Base-by-base conservation (phyloP, 2,888 invertebrate genomes). In the Carcina quercana region DNA sequence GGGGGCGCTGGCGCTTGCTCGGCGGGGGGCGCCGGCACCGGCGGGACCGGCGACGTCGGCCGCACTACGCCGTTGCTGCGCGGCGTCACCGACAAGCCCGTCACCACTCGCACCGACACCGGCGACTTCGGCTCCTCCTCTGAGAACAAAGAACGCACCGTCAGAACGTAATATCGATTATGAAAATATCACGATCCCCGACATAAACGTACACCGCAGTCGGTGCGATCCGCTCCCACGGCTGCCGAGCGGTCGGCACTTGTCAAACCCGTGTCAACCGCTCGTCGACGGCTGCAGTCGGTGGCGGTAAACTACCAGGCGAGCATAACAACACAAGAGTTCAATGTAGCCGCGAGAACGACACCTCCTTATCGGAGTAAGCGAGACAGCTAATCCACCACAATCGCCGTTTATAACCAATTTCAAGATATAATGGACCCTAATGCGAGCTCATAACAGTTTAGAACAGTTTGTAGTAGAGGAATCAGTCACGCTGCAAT, bases 301-400 rank as follows among this genome's bases (percentile, higher is more conserved):
- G 76, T 79, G 80, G 83, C 83, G 83, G 82, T 72, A 82, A 83
- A 82, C 50, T 69, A 83, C 82, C 70, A 83, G 82, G 80, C 63
- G 59, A 59, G 38, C 80, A 83, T 68, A 65, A 50, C 40, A 21
- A 30, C 34, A 38, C 38, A 43, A 55, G 65, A 61, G 63, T 45
- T 60, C 53, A 40, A 50, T 43, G 45, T 38, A 45, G 40, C 35
- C 35, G 43, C 42, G 47, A 35, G 54, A 59, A 46, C 45, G 63
- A 58, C 60, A 68, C 47, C 48, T 48, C 40, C 32, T 41, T 53
- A 59, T 42, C 45, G 38, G 50, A 44, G 44, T 36, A 57, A 69
- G 45, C 30, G 66, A 58, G 65, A 67, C 39, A 44, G 43, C 38
- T 33, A 39, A 42, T 52, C 42, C 42, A 44, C 40, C 42, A 41